Evolutionary conservation across 2,797 vertebrate species (phyloP).

Genomic region (Sciurus carolinensis): DNA sequence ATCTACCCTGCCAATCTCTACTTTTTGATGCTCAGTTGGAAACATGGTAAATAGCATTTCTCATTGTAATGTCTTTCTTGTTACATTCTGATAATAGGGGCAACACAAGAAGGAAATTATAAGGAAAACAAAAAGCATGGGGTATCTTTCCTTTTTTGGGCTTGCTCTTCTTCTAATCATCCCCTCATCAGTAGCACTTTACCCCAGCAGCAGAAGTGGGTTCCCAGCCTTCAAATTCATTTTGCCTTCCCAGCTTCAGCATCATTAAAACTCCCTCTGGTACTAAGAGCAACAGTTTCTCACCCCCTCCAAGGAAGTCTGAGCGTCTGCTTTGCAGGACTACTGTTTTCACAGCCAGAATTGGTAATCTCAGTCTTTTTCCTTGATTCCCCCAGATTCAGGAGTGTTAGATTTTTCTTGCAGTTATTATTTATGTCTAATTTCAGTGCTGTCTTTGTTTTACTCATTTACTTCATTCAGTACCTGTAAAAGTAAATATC

Average conservation of each 20-base stretch:
- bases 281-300: background rate
- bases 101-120: background rate
- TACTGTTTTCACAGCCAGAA: background rate
- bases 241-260: too few species aligned
- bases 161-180: background rate
- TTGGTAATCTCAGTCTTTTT: background rate
- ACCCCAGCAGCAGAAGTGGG: background rate
- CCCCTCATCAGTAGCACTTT: rapidly evolving
- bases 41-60: background rate
- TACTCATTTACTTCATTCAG: background rate
- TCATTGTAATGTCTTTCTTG: background rate
- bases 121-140: background rate
- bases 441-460: background rate
- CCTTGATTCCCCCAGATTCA: background rate
- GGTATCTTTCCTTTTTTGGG: background rate
- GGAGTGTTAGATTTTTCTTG: background rate
- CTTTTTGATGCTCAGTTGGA: background rate
- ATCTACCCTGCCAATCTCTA: background rate
- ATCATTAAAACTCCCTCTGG: background rate
- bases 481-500: background rate
- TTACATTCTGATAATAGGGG: background rate
- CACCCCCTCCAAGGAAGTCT: rapidly evolving
- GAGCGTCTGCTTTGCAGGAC: background rate
- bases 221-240: background rate
- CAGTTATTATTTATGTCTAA: background rate